A percentile compares a stretch with the other conserved stretches of the same genome.
phyloP scores from a whole-genome alignment of 2,888 invertebrate genomes.

The Drosophila nr. perissopoda region DNA sequence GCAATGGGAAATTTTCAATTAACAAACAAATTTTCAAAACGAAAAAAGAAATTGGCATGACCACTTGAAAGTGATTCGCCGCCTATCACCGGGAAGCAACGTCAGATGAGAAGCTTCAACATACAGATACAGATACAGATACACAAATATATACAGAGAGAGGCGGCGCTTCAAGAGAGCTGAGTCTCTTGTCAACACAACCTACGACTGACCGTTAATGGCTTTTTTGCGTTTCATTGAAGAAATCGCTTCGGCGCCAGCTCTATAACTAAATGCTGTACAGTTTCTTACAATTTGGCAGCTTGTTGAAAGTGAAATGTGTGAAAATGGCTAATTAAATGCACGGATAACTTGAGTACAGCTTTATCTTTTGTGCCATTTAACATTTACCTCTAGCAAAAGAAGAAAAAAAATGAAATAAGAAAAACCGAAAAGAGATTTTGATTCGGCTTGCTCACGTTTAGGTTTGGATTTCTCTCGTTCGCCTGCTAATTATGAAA shows the following conservation, averaged over 20 bases:
- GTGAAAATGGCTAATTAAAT: constrained; percentile 80
- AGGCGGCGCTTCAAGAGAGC: constrained; percentile 27
- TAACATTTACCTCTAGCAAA: constrained; percentile 34
- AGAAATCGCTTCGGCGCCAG: constrained; percentile 43
- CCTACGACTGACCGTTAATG: constrained; percentile 77
- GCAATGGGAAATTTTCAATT: constrained; percentile 72
- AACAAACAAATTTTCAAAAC: constrained; percentile 39
- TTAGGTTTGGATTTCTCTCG: constrained; percentile 42
- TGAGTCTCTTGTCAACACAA: constrained; percentile 55
- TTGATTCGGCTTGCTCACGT: constrained; percentile 50
- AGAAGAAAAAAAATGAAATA: neutral
- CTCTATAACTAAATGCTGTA: constrained; percentile 20
- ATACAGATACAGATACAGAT: constrained; percentile 34
- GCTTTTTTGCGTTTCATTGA: constrained; percentile 77
- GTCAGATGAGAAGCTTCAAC: constrained; percentile 38
- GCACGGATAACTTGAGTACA: constrained; percentile 53
- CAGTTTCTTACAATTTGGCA: constrained; percentile 71
- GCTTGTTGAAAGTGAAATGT: constrained; percentile 81
- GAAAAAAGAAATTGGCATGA: constrained; percentile 54
- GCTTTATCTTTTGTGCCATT: constrained; percentile 35
- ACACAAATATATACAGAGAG: constrained; percentile 25
- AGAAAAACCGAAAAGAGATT: constrained; percentile 16
- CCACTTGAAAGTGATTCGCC: constrained; percentile 72
- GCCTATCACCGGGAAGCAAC: constrained; percentile 52
- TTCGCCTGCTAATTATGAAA: constrained; percentile 61